A percentile compares a stretch with the other conserved stretches of the same genome.
Conservation (phyloP, 2,113 vertebrate genomes). For the Phrynocephalus versicolor region DNA sequence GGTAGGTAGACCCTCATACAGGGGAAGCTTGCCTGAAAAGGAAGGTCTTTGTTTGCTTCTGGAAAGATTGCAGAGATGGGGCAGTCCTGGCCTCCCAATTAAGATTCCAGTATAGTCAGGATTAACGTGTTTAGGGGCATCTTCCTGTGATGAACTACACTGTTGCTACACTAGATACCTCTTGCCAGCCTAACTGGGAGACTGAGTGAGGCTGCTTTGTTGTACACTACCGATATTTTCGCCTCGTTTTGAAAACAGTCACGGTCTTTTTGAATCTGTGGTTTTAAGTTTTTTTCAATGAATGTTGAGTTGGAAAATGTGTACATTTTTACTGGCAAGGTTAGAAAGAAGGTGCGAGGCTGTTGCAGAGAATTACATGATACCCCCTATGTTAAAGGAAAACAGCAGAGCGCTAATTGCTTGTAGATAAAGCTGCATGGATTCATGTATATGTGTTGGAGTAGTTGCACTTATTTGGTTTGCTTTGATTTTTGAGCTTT, state of each 20-base stretch:
- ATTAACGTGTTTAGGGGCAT: neutral
- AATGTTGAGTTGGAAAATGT: conserved; percentile 57
- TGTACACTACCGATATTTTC: conserved; percentile 37
- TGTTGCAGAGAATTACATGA: conserved; percentile 55
- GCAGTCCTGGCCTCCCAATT: too few relatives aligned
- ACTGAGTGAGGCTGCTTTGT: conserved; percentile 31
- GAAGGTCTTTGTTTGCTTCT: too few relatives aligned
- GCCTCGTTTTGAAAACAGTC: conserved; percentile 41
- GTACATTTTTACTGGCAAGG: conserved; percentile 66
- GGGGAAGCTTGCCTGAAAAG: too few relatives aligned
- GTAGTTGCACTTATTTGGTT: too few relatives aligned
- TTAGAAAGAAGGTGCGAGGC: conserved; percentile 58
- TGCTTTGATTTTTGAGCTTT: too few relatives aligned
- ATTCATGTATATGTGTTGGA: too few relatives aligned
- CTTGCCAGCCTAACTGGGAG: conserved; percentile 50
- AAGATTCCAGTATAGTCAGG: neutral
- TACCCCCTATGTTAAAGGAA: conserved; percentile 61
- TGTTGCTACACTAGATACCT: conserved; percentile 42
- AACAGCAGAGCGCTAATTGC: neutral
- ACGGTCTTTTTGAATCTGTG: conserved; percentile 56
- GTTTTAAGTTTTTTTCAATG: conserved; percentile 49
- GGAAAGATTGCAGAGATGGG: too few relatives aligned
- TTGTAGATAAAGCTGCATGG: neutral
- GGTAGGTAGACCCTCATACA: too few relatives aligned
- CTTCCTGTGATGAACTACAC: conserved; percentile 42